Evolutionary conservation across 2,888 invertebrate genomes (phyloP).

Genomic region (Psylliodes chrysocephalus): DNA sequence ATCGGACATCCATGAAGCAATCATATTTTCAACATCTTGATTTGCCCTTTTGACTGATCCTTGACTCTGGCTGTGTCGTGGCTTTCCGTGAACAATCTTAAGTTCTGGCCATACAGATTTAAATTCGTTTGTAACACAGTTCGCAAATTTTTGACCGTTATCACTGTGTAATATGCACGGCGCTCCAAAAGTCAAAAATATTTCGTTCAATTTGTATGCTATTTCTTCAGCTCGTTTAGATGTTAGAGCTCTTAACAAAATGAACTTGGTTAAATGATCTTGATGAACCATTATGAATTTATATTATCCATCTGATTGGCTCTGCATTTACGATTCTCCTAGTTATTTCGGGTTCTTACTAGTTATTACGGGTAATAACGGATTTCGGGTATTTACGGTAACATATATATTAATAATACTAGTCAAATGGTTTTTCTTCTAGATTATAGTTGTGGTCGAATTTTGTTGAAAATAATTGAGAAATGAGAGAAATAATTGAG

Average conservation of each 20-base stretch:
- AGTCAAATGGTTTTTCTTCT: no score
- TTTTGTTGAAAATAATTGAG: no score
- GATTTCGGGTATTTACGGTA: no score
- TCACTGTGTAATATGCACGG: slow-evolving; percentile 3
- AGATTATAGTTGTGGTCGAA: no score
- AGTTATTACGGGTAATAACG: no score
- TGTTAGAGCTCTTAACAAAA: slow-evolving; percentile 5
- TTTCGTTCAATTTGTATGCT: slow-evolving; percentile 14
- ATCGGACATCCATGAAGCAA: not conserved
- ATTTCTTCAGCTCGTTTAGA: slow-evolving; percentile 17
- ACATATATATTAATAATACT: no score
- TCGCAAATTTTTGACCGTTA: not conserved
- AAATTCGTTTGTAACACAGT: not conserved
- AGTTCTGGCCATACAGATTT: no score
- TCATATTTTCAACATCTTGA: slow-evolving; percentile 25
- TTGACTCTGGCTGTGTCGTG: no score
- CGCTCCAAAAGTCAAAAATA: slow-evolving; percentile 11
- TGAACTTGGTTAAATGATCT: no score
- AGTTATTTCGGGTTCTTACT: no score
- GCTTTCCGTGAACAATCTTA: slow-evolving; percentile 39
- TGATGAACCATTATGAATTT: slow-evolving; percentile 5
- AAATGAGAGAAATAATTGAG: no score
- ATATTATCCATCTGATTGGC: not conserved
- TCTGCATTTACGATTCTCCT: not conserved
- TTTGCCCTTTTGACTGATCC: slow-evolving; percentile 22